These are phyloP conservation scores for Drosophila affinis DNA, from an alignment of 2,888 invertebrate species.

Conservation along the genomic window DNA sequence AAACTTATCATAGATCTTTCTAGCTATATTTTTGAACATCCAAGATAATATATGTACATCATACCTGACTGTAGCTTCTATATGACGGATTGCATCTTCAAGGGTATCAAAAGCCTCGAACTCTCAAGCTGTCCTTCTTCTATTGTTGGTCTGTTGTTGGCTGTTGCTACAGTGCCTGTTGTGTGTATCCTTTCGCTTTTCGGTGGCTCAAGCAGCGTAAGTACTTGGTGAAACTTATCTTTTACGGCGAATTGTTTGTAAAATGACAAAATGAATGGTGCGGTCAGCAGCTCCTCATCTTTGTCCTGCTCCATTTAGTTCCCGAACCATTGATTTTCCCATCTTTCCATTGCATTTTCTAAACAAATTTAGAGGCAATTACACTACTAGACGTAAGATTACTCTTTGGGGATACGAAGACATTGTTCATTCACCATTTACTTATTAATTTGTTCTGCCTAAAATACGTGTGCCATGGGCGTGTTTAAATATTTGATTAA, in stretches of 20 bases:
- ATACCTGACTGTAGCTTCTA: no score
- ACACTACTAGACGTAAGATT: neutral
- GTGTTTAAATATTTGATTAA: neutral
- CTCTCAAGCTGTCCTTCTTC: neutral
- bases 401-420: neutral
- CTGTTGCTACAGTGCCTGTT: conserved; percentile 36
- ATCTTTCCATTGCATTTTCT: conserved; percentile 9
- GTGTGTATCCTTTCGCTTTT: conserved; percentile 69
- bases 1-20: neutral
- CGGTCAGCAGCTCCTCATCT: conserved; percentile 62
- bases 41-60: no score
- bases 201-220: conserved; percentile 70
- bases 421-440: no score
- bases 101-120: neutral
- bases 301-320: conserved; percentile 29
- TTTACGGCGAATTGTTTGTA: conserved; percentile 74
- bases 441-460: no score
- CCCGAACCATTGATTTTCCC: conserved; percentile 45
- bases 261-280: conserved; percentile 79
- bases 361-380: conserved; percentile 22
- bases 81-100: rapidly evolving
- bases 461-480: neutral
- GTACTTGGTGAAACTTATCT: conserved; percentile 72
- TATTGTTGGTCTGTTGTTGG: conserved; percentile 1
- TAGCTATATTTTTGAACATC: no score